phyloP scores from a whole-genome alignment of 2,797 vertebrate species.

The Sebastiscus albofasciatus region DNA sequence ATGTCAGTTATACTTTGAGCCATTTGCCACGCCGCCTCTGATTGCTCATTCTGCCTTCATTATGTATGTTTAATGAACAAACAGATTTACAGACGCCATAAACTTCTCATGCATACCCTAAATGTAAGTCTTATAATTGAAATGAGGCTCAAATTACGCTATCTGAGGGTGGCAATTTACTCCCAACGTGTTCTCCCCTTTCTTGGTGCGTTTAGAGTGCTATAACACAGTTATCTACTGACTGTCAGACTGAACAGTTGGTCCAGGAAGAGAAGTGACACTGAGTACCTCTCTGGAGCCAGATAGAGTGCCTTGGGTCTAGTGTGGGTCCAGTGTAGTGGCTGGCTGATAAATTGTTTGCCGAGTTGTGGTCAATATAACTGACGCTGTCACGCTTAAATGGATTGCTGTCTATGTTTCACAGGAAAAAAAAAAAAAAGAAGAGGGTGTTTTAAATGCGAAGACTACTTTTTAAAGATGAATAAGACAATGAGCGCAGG shows the following conservation, averaged over 20 bases:
- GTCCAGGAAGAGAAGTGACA: constrained; percentile 46
- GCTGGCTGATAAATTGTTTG: constrained; percentile 44
- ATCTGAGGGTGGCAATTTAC: constrained; percentile 36
- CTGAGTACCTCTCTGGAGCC: constrained; percentile 35
- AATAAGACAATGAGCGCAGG: constrained; percentile 23
- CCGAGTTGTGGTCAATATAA: constrained; percentile 43
- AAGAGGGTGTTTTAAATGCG: constrained; percentile 17
- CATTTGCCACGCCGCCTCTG: constrained; percentile 7
- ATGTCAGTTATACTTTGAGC: constrained; percentile 38
- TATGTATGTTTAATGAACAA: constrained; percentile 65
- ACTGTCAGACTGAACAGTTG: constrained; percentile 49
- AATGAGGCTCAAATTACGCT: constrained; percentile 45
- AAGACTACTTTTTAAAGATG: constrained; percentile 22
- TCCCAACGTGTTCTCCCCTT: constrained; percentile 7
- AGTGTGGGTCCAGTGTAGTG: neutral
- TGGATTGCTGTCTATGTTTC: constrained; percentile 19
- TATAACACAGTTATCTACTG: constrained; percentile 46
- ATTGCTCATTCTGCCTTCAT: constrained; percentile 53
- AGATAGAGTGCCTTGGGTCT: constrained; percentile 27
- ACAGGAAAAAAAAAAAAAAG: neutral
- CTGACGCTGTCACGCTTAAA: constrained; percentile 21
- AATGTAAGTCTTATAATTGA: constrained; percentile 52
- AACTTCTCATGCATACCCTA: constrained; percentile 32
- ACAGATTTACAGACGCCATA: constrained; percentile 55
- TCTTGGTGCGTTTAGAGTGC: neutral